phyloP scores from a whole-genome alignment of 53 echinoderm and acorn worm genomes.

The Holothuria leucospilota region DNA sequence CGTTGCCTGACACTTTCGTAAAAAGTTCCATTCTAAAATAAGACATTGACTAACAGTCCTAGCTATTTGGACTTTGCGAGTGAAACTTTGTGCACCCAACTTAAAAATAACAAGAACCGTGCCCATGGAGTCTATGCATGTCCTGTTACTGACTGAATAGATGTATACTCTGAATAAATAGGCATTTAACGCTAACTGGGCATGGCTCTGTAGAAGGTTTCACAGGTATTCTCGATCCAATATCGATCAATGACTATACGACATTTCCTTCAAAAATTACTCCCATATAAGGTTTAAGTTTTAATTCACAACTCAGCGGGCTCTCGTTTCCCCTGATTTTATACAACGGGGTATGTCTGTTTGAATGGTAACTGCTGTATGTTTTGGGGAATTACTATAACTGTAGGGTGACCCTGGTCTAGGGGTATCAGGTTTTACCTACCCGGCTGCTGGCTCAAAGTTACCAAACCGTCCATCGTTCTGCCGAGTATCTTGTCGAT shows the following conservation, averaged over 20 bases:
- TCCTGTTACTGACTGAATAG: neutral
- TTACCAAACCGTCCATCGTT: too few species aligned
- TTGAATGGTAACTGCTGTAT: too few species aligned
- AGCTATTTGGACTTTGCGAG: neutral
- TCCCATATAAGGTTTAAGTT: neutral
- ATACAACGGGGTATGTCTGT: neutral
- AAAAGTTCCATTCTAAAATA: neutral
- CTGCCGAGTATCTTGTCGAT: too few species aligned
- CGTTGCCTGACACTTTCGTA: neutral
- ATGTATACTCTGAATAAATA: neutral
- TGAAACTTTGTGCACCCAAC: neutral
- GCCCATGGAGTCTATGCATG: neutral
- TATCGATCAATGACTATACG: neutral
- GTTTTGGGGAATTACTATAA: too few species aligned
- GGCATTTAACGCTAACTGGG: neutral
- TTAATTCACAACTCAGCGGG: neutral
- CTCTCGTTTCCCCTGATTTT: neutral
- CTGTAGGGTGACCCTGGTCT: too few species aligned
- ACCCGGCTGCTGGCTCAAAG: too few species aligned
- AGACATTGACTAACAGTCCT: neutral
- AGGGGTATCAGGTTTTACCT: too few species aligned
- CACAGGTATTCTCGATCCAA: neutral
- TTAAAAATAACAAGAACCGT: too few species aligned
- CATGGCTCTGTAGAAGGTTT: neutral
- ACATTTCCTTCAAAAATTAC: neutral